These are phyloP conservation scores for Urocitellus parryii DNA, from an alignment of 2,113 vertebrate genomes.

Conservation along the genomic window DNA sequence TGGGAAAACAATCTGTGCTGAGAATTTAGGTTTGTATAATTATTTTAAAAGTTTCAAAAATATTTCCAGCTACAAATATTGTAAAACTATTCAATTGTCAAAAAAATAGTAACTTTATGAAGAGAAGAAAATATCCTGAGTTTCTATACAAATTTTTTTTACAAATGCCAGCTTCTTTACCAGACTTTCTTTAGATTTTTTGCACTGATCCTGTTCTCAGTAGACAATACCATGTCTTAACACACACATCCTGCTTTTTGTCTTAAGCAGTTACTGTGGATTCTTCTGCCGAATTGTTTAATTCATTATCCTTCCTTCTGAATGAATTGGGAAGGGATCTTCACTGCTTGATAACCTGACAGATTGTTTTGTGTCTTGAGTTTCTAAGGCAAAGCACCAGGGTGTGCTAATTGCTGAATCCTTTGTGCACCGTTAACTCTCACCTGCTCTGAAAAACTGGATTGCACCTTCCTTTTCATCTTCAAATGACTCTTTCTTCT, in stretches of 20 bases:
- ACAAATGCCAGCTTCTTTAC: not conserved
- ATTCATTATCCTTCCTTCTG: constrained; percentile 26
- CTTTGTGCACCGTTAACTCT: not conserved
- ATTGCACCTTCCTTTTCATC: not conserved
- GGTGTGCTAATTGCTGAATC: constrained; percentile 6
- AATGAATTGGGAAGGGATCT: constrained; percentile 38
- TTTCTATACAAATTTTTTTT: not conserved
- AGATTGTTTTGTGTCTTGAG: constrained; percentile 49
- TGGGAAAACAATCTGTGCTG: not conserved
- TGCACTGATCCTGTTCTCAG: not conserved
- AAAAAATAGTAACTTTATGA: not conserved
- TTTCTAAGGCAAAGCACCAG: constrained; percentile 18
- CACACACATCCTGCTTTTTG: not conserved
- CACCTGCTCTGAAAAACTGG: constrained; percentile 3
- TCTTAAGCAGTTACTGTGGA: not conserved
- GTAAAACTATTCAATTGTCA: not conserved
- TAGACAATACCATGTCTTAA: not conserved
- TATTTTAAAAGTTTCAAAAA: constrained; percentile 1
- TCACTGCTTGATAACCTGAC: constrained; percentile 1
- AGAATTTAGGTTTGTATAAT: not conserved
- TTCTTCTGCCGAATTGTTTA: not conserved
- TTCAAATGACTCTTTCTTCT: not conserved
- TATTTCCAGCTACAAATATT: not conserved
- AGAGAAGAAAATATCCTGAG: not conserved
- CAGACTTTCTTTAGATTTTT: not conserved